phyloP scores from a whole-genome alignment of 2,113 vertebrate species.

The Chaetorhynchus papuensis region DNA sequence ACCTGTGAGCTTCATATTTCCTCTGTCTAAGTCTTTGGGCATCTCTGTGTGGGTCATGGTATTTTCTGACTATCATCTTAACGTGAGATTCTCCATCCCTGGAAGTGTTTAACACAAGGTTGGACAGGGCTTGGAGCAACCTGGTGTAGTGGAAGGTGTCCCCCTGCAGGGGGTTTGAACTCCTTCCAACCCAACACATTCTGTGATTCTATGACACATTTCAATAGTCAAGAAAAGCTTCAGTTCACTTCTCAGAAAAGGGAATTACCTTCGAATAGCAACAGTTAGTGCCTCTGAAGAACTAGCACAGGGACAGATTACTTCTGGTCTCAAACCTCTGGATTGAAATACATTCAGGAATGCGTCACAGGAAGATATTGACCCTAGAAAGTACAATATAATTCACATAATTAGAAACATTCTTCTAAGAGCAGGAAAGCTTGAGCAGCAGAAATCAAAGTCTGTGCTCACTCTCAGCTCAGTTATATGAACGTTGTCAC shows the following conservation, averaged over 20 bases:
- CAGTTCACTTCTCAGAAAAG: neutral
- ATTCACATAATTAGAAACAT: neutral
- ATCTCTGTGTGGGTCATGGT: neutral
- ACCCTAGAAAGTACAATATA: slow-evolving; percentile 81
- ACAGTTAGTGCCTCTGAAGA: slow-evolving; percentile 92
- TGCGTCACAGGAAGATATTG: slow-evolving; percentile 95
- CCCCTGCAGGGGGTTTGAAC: neutral
- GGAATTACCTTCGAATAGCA: slow-evolving; percentile 87
- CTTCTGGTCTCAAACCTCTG: slow-evolving; percentile 90
- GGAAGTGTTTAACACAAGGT: neutral
- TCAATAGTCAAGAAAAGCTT: neutral
- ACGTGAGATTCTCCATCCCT: neutral
- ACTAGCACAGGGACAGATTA: slow-evolving; percentile 92
- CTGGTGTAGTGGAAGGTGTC: neutral
- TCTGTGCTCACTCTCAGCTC: neutral
- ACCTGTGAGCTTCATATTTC: neutral
- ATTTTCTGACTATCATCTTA: neutral
- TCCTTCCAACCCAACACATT: neutral
- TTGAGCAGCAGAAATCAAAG: neutral
- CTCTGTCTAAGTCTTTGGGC: neutral
- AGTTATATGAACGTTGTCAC: neutral
- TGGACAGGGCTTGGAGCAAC: neutral
- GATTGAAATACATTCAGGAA: slow-evolving; percentile 96
- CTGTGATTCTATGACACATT: neutral
- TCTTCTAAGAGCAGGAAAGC: neutral